A percentile compares a stretch with the other conserved stretches of the same genome.
Evolutionary conservation across 2,113 vertebrate species (phyloP).

Genomic region (Pleuronectes platessa): DNA sequence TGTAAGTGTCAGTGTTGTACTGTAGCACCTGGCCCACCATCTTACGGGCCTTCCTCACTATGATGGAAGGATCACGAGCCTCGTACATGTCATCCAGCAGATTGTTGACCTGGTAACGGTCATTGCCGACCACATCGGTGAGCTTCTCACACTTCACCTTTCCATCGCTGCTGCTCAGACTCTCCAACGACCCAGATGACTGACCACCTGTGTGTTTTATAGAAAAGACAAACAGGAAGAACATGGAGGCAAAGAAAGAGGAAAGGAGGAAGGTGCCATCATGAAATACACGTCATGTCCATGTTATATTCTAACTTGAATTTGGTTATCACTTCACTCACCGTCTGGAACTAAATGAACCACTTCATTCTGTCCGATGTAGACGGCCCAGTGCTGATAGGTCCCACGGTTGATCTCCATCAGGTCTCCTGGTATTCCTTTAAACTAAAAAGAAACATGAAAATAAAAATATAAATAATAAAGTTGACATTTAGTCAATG

Average conservation of each 20-base stretch:
- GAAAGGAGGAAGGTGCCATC: no score
- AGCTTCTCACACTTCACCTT: constrained; percentile 1
- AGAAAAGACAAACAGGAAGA: no score
- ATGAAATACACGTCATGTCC: no score
- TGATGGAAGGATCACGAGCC: not conserved
- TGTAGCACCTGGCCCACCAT: constrained; percentile 8
- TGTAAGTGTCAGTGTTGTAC: constrained; percentile 1
- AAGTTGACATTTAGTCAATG: no score
- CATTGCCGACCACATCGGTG: constrained; percentile 14
- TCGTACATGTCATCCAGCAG: constrained; percentile 32
- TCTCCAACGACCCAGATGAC: no score
- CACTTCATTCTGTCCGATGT: constrained; percentile 80
- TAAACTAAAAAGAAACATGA: no score
- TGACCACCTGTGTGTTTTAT: no score
- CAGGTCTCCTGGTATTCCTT: no score
- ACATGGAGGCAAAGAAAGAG: no score
- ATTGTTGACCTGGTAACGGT: constrained; percentile 28
- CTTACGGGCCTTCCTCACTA: constrained; percentile 39
- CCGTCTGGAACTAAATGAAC: constrained; percentile 82
- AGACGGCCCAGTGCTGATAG: constrained; percentile 87
- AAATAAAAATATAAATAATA: no score
- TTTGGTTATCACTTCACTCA: constrained; percentile 45
- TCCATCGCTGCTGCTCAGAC: no score
- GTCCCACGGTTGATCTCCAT: constrained; percentile 17
- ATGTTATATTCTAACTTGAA: constrained; percentile 31